A percentile compares a stretch with the other conserved stretches of the same genome.
These are phyloP conservation scores for Epizoanthus fatuus DNA, from an alignment of 92 coral and sea anemone species.

Conservation along the genomic window DNA sequence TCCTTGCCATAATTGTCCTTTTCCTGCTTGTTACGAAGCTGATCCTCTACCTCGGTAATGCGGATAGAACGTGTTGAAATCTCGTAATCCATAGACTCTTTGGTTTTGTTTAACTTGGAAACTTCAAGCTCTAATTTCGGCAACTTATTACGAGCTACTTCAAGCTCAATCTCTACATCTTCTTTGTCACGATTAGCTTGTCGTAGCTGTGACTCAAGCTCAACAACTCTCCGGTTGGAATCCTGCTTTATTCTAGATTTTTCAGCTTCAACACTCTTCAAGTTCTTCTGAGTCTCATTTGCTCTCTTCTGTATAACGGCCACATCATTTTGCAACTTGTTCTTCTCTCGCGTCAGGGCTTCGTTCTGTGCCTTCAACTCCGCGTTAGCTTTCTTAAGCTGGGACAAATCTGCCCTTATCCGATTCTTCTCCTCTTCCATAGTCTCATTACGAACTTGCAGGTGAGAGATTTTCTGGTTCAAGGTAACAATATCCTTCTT, in stretches of 20 bases:
- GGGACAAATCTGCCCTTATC: conserved; percentile 80
- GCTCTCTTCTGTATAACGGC: conserved; percentile 67
- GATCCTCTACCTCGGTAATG: conserved; percentile 65
- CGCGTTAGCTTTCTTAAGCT: conserved; percentile 83
- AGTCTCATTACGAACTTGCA: conserved; percentile 84
- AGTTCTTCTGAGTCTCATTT: conserved; percentile 60
- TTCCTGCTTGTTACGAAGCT: conserved; percentile 55
- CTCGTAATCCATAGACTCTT: conserved; percentile 63
- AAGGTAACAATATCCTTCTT: conserved; percentile 85
- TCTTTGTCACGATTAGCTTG: conserved; percentile 79
- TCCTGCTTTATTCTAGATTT: conserved; percentile 76
- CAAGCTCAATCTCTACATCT: conserved; percentile 73
- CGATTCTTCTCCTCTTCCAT: conserved; percentile 87
- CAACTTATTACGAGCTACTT: conserved; percentile 80
- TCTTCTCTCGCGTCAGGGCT: conserved; percentile 86
- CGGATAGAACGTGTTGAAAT: conserved; percentile 63
- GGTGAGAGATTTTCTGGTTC: conserved; percentile 80
- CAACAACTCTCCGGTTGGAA: conserved; percentile 36
- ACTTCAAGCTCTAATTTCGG: conserved; percentile 72
- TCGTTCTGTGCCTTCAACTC: conserved; percentile 91
- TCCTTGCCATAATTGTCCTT: conserved; percentile 62
- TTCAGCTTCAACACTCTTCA: conserved; percentile 59
- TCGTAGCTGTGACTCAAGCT: conserved; percentile 28
- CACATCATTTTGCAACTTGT: conserved; percentile 77
- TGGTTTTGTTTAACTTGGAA: conserved; percentile 59